Base-by-base conservation (phyloP, 2,888 invertebrate genomes). In the Rosalia funebris region DNA sequence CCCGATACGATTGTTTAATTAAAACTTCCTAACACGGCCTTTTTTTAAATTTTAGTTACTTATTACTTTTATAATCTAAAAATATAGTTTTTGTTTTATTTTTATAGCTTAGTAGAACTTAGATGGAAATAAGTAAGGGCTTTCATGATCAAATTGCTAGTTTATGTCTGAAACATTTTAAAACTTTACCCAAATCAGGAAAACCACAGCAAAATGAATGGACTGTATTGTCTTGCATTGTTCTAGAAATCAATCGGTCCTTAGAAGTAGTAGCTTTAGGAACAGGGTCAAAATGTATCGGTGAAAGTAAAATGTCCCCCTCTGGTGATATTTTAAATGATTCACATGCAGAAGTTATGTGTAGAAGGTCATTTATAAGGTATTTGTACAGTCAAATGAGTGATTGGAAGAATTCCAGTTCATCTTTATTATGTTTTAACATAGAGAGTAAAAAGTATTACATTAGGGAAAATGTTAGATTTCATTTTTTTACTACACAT, bases 211-310 rank as follows among this genome's bases (percentile, higher is more conserved):
- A 77, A 2, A 83, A 81, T 57, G 92, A 96, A 81, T 96, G 96
- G 95, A 95, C 95, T 1, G 87, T 93, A 14, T 77, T 96, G 20
- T 88, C 94, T 0, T 90, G 90, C 64, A 83, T 96, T 39, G 84
- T 94, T 10, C 78, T 85, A 76, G 82, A 84, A 70, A 79, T 88
- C 50, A 70, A 66, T 48, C 76, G 88, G 45, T 70, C 65, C 47
- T 77, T 79, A 42, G 69, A 74, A 3, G 88, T 95, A 1, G 88
- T 95, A 17, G 86, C 95, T n/a, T 78, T 96, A 53, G 95, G 93
- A 1, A 94, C 94, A 1, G 97, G 97, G 0, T 91, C 96, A 0
- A 97, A 96, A 83, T 97, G 96, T 79, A 86, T 97, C 64, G 95
- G 96, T 0, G 84, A 85, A 56, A 81, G 82, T 1, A 87, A 88